Conservation (phyloP, 2,113 vertebrate genomes). For the Stomatorhinus ivindoensis region DNA sequence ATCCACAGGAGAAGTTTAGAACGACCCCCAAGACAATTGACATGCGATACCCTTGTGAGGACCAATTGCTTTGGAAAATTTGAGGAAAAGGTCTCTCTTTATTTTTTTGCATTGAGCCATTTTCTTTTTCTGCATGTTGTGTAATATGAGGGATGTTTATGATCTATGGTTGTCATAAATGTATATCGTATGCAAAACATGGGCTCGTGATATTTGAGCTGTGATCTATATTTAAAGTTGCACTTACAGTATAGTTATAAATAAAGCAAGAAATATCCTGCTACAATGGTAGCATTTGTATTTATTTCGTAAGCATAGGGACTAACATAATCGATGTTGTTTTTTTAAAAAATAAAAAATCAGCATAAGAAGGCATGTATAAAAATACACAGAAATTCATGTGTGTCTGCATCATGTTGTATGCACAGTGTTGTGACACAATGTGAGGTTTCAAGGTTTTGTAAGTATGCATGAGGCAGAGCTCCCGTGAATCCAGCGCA, state of each 20-base stretch:
- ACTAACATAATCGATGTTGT: not conserved
- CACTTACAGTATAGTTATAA: not conserved
- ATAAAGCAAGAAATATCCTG: not conserved
- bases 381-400: not conserved
- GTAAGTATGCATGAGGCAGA: not conserved
- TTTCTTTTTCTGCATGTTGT: constrained; percentile 23
- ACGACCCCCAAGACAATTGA: constrained; percentile 60
- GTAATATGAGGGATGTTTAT: constrained; percentile 22
- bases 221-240: not conserved
- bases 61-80: constrained; percentile 28
- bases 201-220: not conserved
- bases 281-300: not conserved
- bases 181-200: not conserved
- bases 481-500: constrained; percentile 16
- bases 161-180: not conserved
- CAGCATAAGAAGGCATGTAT: not conserved
- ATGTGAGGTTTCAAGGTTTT: constrained; percentile 2
- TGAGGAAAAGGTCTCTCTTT: not conserved
- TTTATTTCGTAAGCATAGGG: not conserved
- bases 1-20: constrained; percentile 62
- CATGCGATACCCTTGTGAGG: constrained; percentile 37
- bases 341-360: not conserved
- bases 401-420: not conserved
- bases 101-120: not conserved
- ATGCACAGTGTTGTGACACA: not conserved